Conservation (phyloP, 2,888 invertebrate species). For the Hydrotaea diabolus region DNA sequence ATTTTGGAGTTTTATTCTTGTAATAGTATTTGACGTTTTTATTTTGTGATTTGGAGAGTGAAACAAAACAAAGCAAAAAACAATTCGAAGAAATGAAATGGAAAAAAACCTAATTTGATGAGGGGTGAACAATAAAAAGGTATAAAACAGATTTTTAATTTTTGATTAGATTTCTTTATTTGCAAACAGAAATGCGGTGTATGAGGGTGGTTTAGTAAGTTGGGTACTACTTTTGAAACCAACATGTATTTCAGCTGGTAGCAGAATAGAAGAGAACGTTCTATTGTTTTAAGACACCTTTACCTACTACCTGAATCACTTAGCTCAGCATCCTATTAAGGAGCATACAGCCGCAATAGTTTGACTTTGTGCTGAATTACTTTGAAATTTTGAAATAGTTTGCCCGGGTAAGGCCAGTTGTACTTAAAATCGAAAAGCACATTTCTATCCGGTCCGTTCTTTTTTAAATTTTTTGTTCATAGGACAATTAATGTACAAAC, state of each 20-base stretch:
- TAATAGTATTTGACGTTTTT: slow-evolving; percentile 66
- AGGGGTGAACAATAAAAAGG: slow-evolving; percentile 57
- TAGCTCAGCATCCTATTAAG: no score
- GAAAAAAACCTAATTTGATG: slow-evolving; percentile 58
- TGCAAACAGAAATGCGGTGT: background rate
- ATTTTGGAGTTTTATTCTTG: slow-evolving; percentile 50
- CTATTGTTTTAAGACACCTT: no score
- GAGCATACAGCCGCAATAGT: no score
- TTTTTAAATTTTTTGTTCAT: no score
- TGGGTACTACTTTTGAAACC: background rate
- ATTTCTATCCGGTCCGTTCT: no score
- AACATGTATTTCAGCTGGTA: background rate
- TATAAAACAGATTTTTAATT: slow-evolving; percentile 42
- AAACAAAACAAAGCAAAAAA: slow-evolving; percentile 39
- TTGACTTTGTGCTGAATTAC: no score
- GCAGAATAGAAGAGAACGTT: no score
- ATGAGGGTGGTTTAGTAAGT: background rate
- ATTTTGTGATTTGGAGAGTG: slow-evolving; percentile 59
- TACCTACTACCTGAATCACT: no score
- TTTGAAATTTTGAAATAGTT: no score
- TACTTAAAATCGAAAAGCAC: no score
- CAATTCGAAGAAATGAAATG: slow-evolving; percentile 33
- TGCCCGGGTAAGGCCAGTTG: no score
- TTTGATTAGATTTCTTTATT: slow-evolving; percentile 27
- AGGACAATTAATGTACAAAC: no score